Evolutionary conservation across 1,140 invertebrate species (phyloP), one percentile per base, ranked within the genome.

Genomic region (Potamilus streckersoni): DNA sequence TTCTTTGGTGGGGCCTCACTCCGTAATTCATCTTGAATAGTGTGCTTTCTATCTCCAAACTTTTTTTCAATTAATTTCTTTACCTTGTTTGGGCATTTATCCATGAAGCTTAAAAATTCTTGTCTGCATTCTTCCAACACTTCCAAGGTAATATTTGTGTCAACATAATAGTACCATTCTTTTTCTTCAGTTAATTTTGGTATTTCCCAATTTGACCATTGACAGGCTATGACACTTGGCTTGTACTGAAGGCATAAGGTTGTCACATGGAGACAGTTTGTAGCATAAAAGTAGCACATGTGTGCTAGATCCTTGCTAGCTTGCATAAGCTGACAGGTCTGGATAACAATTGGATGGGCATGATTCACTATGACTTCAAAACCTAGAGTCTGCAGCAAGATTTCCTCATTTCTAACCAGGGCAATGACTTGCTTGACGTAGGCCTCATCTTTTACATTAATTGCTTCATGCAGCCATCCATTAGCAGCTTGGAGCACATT

Each of bases 361-460:
- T 99, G 97, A 91, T 98, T 96, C 84, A 97, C 97, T 73, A 95
- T 95, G 38, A 98, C 95, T 91, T 98, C 96, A 92, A 99, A 99
- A 74, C 97, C 90, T 83, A 99, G 92, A 3, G 97, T 98, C 92
- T 98, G 96, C 71, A 99, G 93, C 65, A 99, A 91, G 65, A 98
- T 95, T 90, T 98, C 98, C 91, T 99, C 97, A 91, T 98, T 97
- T 87, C 95, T 95, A 56, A 98, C 96, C 75, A 99, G 92, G 91
- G 98, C 96, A 89, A 97, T 95, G 55, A 93, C 93, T 89, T 94
- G 92, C 84, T 96, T 94, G 74, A 92, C 83, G 85, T 94, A 95
- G 81, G 91, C 93, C 90, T 96, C 94, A 64, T 94, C 94, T 79
- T 93, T 93, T 14, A 91, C 86, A 88, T 95, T 94, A 80, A 95